Conservation (phyloP, 1,140 invertebrate genomes). For the Zaprionus ghesquierei region DNA sequence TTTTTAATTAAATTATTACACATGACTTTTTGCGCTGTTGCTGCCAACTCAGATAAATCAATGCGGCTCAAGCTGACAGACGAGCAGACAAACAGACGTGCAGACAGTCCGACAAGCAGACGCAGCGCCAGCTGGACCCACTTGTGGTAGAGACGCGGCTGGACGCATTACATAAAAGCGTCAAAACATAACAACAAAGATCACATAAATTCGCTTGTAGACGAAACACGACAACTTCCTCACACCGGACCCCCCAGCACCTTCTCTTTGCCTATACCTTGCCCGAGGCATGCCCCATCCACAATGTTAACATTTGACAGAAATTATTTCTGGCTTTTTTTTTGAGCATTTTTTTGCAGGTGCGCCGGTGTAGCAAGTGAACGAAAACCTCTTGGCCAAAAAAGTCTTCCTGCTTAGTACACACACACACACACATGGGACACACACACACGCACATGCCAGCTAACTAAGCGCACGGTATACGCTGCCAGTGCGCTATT, state of each 20-base stretch:
- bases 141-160: conserved; percentile 20
- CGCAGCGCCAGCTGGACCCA: not conserved
- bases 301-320: conserved; percentile 55
- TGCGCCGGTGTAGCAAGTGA: conserved; percentile 42
- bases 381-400: conserved; percentile 47
- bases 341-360: conserved; percentile 41
- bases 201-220: conserved; percentile 50
- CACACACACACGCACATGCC: not conserved
- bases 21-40: conserved; percentile 34
- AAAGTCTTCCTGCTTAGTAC: conserved; percentile 65
- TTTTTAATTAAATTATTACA: conserved; percentile 75
- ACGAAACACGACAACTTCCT: conserved; percentile 36
- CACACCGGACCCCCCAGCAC: not conserved
- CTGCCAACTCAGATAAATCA: conserved; percentile 62
- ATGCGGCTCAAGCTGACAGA: conserved; percentile 34
- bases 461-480: conserved; percentile 24
- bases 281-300: conserved; percentile 8
- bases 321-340: conserved; percentile 40
- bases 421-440: conserved; percentile 4
- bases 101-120: not conserved
- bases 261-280: too few species aligned
- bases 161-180: conserved; percentile 57
- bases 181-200: conserved; percentile 40
- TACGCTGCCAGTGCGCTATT: conserved; percentile 43
- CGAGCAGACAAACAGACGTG: conserved; percentile 3